Evolutionary conservation across 2,888 invertebrate species (phyloP).

Genomic region (Eilema caniola): DNA sequence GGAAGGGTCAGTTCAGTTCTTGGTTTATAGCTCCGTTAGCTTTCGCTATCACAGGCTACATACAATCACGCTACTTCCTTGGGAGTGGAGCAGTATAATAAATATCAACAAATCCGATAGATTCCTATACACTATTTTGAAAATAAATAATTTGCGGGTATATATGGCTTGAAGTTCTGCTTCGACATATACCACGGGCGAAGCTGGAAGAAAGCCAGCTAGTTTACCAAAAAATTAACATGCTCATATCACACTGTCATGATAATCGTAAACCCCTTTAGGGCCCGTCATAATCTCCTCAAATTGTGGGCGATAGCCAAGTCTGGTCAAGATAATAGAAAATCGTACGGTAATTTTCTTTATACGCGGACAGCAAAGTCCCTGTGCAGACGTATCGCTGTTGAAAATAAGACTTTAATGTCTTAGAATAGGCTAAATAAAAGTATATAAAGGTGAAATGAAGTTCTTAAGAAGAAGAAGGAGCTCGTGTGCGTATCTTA

Average conservation of each 20-base stretch:
- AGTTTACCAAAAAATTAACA: not conserved
- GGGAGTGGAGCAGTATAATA: no score
- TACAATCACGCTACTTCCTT: no score
- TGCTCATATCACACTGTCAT: not conserved
- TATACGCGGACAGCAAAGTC: not conserved
- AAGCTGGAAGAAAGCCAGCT: no score
- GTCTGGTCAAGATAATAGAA: not conserved
- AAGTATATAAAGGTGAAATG: not conserved
- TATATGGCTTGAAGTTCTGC: no score
- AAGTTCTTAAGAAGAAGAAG: not conserved
- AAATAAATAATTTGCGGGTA: no score
- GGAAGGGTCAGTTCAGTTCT: no score
- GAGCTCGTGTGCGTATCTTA: constrained; percentile 4
- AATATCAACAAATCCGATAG: no score
- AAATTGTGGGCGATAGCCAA: not conserved
- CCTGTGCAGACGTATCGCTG: not conserved
- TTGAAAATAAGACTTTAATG: not conserved
- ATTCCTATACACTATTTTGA: no score
- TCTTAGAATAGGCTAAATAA: no score
- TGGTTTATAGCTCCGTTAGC: no score
- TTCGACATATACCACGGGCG: no score
- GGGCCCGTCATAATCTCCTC: not conserved
- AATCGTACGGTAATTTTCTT: not conserved
- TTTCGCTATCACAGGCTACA: no score
- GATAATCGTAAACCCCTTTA: not conserved